A percentile compares a stretch with the other conserved stretches of the same genome.
These are phyloP conservation scores for Catostomus latipinnis DNA, from an alignment of 2,797 vertebrate species.

Conservation along the genomic window DNA sequence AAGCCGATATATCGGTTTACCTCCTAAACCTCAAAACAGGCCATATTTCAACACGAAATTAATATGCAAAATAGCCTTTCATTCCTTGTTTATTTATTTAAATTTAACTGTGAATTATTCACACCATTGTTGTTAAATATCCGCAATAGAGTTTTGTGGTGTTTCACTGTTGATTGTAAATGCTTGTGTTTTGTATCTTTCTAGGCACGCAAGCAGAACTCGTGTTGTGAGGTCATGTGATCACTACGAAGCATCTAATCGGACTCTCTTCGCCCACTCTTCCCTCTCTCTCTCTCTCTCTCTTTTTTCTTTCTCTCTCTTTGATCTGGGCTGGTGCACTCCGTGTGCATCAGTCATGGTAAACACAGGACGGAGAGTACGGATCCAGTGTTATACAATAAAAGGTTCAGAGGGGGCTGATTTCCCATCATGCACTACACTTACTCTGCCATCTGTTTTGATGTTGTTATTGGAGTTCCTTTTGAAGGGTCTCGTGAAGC, in stretches of 20 bases:
- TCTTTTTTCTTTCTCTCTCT: constrained; percentile 30
- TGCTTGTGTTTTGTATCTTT: constrained; percentile 8
- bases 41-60: no score
- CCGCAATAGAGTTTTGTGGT: background rate
- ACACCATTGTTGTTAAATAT: background rate
- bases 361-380: constrained; percentile 13
- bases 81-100: no score
- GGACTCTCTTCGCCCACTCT: constrained; percentile 53
- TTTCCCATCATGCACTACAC: constrained; percentile 60
- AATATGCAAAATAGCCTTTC: no score
- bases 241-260: constrained; percentile 57
- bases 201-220: constrained; percentile 92
- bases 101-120: no score
- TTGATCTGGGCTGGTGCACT: constrained; percentile 29
- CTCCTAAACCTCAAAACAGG: no score
- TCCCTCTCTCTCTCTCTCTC: constrained; percentile 57
- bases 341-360: constrained; percentile 32
- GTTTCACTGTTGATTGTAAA: no score
- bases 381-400: background rate
- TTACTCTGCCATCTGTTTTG: constrained; percentile 27
- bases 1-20: no score
- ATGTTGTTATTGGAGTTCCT: constrained; percentile 19
- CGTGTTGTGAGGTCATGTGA: constrained; percentile 97
- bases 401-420: constrained; percentile 64
- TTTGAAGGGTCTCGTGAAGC: background rate